Conservation (phyloP, 2,113 vertebrate genomes). For the Mirza zaza region DNA sequence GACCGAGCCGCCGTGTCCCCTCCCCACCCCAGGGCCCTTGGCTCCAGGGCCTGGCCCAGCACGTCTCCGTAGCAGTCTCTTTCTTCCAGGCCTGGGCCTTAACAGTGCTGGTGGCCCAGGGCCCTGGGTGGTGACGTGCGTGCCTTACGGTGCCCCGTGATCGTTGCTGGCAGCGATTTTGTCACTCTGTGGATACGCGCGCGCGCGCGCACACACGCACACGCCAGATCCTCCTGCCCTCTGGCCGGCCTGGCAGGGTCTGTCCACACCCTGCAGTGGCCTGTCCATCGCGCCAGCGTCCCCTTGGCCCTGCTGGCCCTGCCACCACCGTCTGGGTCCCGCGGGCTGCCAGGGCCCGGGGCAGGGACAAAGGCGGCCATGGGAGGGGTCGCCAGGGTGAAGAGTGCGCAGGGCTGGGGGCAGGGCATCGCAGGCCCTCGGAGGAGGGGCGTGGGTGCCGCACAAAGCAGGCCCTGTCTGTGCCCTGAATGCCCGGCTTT, state of each 20-base stretch:
- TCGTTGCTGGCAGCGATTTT: neutral
- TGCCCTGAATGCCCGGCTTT: conserved; percentile 56
- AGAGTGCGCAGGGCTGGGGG: neutral
- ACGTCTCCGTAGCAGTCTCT: too few species aligned
- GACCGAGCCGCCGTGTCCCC: too few species aligned
- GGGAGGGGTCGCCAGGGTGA: conserved; percentile 27
- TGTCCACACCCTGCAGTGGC: too few species aligned
- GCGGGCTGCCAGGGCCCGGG: neutral
- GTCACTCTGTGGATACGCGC: neutral
- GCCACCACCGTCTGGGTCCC: neutral
- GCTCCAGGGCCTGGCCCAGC: too few species aligned
- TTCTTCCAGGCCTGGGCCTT: neutral
- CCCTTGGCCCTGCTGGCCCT: neutral
- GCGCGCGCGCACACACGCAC: too few species aligned
- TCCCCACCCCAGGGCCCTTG: too few species aligned
- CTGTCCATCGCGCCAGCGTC: accelerated
- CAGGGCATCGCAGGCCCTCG: neutral
- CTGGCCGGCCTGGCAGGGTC: neutral
- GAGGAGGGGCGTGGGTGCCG: conserved; percentile 3
- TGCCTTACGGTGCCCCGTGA: too few species aligned
- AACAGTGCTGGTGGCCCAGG: neutral
- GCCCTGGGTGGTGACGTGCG: accelerated
- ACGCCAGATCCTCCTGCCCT: neutral
- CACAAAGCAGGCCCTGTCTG: conserved; percentile 74
- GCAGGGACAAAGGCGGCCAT: conserved; percentile 22